phyloP scores from a whole-genome alignment of 2,797 vertebrate species.

The Rhynchonycteris naso region DNA sequence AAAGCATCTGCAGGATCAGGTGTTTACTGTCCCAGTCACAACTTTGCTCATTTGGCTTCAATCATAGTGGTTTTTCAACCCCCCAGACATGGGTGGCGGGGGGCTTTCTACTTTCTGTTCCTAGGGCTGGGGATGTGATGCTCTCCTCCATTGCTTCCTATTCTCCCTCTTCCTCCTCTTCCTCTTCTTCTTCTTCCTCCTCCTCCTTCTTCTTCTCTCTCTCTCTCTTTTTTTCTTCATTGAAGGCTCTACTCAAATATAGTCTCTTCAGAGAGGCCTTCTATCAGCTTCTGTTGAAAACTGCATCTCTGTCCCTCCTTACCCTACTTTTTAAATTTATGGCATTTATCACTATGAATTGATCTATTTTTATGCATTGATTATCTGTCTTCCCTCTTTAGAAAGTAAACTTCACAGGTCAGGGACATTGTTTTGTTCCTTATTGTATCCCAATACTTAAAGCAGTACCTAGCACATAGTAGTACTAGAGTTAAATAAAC shows the following conservation, averaged over 20 bases:
- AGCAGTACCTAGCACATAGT: neutral
- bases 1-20: neutral
- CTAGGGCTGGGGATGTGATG: neutral
- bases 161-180: neutral
- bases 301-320: neutral
- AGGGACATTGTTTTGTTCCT: neutral
- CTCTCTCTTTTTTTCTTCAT: neutral
- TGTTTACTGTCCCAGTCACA: neutral
- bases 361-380: neutral
- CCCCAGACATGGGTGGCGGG: neutral
- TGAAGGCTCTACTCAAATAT: neutral
- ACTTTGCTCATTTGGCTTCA: neutral
- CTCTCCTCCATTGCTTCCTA: neutral
- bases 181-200: neutral
- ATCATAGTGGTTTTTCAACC: neutral
- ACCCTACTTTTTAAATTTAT: neutral
- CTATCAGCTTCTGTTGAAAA: neutral
- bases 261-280: neutral
- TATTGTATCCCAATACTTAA: neutral
- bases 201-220: too few relatives aligned
- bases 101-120: neutral
- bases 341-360: neutral
- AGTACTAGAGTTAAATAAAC: neutral
- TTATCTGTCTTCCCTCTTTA: neutral
- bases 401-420: neutral